Evolutionary conservation across 2,113 vertebrate genomes (phyloP).

Genomic region (Nansenia antarctica): DNA sequence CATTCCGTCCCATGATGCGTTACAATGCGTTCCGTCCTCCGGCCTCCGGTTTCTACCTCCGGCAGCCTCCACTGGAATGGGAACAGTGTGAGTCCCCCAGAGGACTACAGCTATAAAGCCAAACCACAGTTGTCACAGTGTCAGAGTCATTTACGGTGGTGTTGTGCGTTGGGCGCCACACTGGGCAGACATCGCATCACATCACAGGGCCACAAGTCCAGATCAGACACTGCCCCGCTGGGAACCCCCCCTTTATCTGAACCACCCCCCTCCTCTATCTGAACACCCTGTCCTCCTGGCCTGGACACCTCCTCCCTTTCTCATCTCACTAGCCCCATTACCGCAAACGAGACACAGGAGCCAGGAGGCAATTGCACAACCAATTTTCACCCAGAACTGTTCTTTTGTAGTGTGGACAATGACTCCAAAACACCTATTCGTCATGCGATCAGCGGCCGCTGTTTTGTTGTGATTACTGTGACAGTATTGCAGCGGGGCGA

Average conservation of each 20-base stretch:
- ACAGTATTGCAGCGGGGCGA: background rate
- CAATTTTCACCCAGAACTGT: background rate
- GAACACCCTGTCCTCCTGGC: background rate
- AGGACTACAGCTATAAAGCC: background rate
- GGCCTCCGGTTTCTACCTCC: no score
- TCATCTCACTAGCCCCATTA: slow-evolving; percentile 6
- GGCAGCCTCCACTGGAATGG: no score
- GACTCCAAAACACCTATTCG: background rate
- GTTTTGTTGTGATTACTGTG: background rate
- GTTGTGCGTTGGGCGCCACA: background rate
- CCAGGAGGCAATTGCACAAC: slow-evolving; percentile 4
- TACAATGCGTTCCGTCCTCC: no score
- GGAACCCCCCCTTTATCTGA: background rate
- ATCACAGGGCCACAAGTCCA: background rate
- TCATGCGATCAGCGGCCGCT: background rate
- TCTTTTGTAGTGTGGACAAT: background rate
- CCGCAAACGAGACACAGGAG: slow-evolving; percentile 6
- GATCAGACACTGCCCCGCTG: slow-evolving; percentile 7
- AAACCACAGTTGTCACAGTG: no score
- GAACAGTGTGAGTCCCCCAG: background rate
- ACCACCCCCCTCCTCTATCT: background rate
- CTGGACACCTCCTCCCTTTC: background rate
- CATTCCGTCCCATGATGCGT: no score
- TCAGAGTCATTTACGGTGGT: background rate
- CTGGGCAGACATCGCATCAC: background rate